Conservation (phyloP, 2,113 vertebrate species). For the Malaclemys terrapin region DNA sequence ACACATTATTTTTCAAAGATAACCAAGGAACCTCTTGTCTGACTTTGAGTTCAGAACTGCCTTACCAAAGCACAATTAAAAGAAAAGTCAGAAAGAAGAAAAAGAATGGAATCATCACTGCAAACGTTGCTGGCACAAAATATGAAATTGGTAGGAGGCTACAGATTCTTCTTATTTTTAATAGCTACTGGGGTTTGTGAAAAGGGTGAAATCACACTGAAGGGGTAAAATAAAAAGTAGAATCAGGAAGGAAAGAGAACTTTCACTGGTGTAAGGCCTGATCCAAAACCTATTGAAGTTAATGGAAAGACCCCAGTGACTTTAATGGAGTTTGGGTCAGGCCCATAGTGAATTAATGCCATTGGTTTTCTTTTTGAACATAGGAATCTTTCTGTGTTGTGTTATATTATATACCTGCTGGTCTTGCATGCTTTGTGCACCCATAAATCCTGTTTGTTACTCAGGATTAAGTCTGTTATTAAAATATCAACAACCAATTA, state of each 20-base stretch:
- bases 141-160: slow-evolving; percentile 94
- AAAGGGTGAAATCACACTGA: not conserved
- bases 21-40: slow-evolving; percentile 87
- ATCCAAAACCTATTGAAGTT: not conserved
- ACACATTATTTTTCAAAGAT: slow-evolving; percentile 80
- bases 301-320: not conserved
- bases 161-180: slow-evolving; percentile 24
- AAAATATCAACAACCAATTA: not conserved
- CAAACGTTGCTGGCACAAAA: slow-evolving; percentile 95
- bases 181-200: not conserved
- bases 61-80: slow-evolving; percentile 89
- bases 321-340: slow-evolving; percentile 1
- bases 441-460: not conserved
- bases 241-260: not conserved
- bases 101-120: slow-evolving; percentile 91
- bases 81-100: slow-evolving; percentile 93
- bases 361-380: slow-evolving; percentile 1
- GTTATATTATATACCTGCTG: not conserved
- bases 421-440: not conserved
- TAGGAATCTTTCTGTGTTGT: not conserved
- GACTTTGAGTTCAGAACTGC: slow-evolving; percentile 84
- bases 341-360: not conserved
- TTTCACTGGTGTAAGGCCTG: not conserved
- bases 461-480: not conserved
- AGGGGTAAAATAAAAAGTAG: not conserved